Evolutionary conservation across 2,113 vertebrate genomes (phyloP), one percentile per base, ranked within the genome.

Genomic region (Epinephelus lanceolatus): DNA sequence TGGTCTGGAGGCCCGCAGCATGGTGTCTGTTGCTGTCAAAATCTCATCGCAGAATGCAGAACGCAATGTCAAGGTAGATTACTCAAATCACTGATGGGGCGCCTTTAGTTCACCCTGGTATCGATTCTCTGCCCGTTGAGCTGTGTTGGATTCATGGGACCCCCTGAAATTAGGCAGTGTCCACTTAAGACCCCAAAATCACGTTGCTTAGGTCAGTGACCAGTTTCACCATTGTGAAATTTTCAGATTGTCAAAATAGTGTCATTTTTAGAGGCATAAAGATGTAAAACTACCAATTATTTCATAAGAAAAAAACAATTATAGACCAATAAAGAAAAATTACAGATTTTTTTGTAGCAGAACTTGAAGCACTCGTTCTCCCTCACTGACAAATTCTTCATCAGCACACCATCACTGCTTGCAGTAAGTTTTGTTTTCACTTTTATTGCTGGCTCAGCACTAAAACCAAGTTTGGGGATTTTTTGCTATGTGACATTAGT

Each of bases 1-100:
- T 14, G 96, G 96, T 83, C 90, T 96, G 71, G 98, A 99, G 57
- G 93, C 93, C 66, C 94, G 95, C 63, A 97, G 96, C 84, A 99
- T 99, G 98, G 94, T 99, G 60, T 98, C 98, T 0, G 96, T 98
- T 1, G 98, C 98, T 3, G 95, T 99, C 18, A 99, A 98, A 92
- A 96, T 99, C 81, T 93, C 97, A 0, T 97, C 97, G 0, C 97
- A 98, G 92, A 99, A 96, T 55, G 91, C 94, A 21, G 98, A 99
- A 66, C 96, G 94, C 81, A 99, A 97, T 80, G 96, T 98, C 37
- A 99, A 99, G 97, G 98, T 97, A 86, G 68, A 18, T 56, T 53
- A 67, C 33, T 67, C 4, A 30, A n/a, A 62, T 68, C 51, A 5
- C 2, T n/a, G 8, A 8, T 0, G 1, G 25, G 4, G 9, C 51